A percentile compares a stretch with the other conserved stretches of the same genome.
Conservation (phyloP, 2,113 vertebrate species). For the Lipophrys pholis region DNA sequence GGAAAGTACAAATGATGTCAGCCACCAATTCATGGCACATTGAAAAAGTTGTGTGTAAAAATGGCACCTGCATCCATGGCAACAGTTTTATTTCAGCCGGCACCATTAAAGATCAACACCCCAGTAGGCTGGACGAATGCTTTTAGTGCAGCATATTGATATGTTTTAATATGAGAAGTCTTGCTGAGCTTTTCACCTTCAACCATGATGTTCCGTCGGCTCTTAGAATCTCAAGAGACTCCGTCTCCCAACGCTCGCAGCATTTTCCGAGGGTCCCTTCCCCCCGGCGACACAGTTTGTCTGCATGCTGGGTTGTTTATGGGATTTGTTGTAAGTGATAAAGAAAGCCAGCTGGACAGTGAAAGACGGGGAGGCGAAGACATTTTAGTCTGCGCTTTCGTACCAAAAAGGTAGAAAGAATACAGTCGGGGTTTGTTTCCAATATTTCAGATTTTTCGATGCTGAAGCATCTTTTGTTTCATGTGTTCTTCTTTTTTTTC, state of each 20-base stretch:
- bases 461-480: neutral
- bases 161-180: constrained; percentile 2
- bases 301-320: constrained; percentile 46
- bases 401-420: constrained; percentile 7
- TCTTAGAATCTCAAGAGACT: constrained; percentile 15
- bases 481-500: neutral
- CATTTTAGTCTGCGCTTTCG: constrained; percentile 1
- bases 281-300: constrained; percentile 32
- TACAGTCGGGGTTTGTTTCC: neutral
- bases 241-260: neutral
- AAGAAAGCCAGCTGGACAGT: constrained; percentile 72
- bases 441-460: no score
- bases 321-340: constrained; percentile 58
- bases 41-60: constrained; percentile 20
- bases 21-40: constrained; percentile 10
- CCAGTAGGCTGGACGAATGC: constrained; percentile 2
- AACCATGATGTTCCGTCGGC: neutral
- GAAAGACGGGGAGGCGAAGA: constrained; percentile 42
- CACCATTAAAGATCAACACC: constrained; percentile 44
- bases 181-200: constrained; percentile 17
- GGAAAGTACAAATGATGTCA: neutral
- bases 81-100: constrained; percentile 42
- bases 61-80: constrained; percentile 57
- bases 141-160: constrained; percentile 12
- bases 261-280: constrained; percentile 14